phyloP scores from a whole-genome alignment of 1,140 invertebrate species.

The Thaumetopoea pityocampa region DNA sequence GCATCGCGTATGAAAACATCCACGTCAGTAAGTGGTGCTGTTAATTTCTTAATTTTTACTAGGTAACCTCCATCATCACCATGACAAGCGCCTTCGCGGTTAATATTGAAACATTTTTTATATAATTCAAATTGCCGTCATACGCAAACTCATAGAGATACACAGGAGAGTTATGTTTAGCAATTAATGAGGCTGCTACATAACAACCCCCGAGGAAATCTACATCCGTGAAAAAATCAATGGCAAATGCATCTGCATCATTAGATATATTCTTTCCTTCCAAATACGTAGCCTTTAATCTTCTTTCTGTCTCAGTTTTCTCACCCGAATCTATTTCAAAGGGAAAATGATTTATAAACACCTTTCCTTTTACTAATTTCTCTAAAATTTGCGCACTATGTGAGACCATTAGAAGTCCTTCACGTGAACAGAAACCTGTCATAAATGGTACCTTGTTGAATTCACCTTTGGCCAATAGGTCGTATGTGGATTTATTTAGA shows the following conservation, averaged over 20 bases:
- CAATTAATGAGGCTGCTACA: slow-evolving; percentile 43
- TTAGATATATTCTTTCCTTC: slow-evolving; percentile 34
- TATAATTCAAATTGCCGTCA: slow-evolving; percentile 59
- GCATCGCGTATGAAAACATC: slow-evolving; percentile 48
- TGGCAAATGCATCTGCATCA: slow-evolving; percentile 48
- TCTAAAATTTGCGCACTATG: slow-evolving; percentile 25
- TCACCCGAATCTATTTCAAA: slow-evolving; percentile 40
- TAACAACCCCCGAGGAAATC: slow-evolving; percentile 60
- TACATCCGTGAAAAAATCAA: slow-evolving; percentile 63
- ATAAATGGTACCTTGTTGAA: slow-evolving; percentile 65
- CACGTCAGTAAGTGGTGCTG: slow-evolving; percentile 29
- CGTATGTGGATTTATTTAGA: slow-evolving; percentile 48
- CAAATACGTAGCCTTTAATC: slow-evolving; percentile 53
- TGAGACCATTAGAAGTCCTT: slow-evolving; percentile 51
- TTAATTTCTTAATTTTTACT: slow-evolving; percentile 34
- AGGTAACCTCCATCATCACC: slow-evolving; percentile 63
- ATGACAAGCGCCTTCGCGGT: slow-evolving; percentile 54
- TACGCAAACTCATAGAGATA: slow-evolving; percentile 69
- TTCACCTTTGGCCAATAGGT: slow-evolving; percentile 43
- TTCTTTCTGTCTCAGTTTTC: slow-evolving; percentile 37
- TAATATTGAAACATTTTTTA: slow-evolving; percentile 47
- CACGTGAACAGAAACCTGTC: slow-evolving; percentile 53
- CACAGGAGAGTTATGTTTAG: slow-evolving; percentile 46
- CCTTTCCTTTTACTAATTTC: slow-evolving; percentile 41
- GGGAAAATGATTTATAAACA: slow-evolving; percentile 45